Evolutionary conservation across 2,888 invertebrate species (phyloP).

Genomic region (Dorcus hopei): DNA sequence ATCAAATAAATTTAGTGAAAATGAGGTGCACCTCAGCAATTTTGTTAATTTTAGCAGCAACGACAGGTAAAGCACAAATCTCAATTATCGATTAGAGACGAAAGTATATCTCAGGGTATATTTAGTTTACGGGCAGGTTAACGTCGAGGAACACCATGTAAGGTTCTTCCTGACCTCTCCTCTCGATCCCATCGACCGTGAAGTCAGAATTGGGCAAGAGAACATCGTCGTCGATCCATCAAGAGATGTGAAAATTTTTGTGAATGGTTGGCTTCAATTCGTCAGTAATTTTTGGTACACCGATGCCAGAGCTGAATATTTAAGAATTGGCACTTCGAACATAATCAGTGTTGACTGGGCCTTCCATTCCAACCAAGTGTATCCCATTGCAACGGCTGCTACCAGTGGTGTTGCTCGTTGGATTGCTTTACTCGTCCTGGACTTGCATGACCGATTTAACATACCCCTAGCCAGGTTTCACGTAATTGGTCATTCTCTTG

Average conservation of each 20-base stretch:
- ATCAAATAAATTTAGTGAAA: too few species aligned
- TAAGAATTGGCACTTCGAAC: conserved; percentile 6
- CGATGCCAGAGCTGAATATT: conserved; percentile 6
- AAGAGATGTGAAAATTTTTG: conserved; percentile 10
- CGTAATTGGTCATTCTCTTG: conserved; percentile 15
- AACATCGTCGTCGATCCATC: neutral
- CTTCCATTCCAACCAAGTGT: conserved; percentile 3
- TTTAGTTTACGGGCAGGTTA: too few species aligned
- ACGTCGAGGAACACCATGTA: too few species aligned
- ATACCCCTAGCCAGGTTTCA: conserved; percentile 9
- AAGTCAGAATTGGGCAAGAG: too few species aligned
- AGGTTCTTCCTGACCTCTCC: too few species aligned
- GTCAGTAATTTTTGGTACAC: conserved; percentile 3
- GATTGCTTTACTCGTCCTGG: conserved; percentile 5
- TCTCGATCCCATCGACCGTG: too few species aligned
- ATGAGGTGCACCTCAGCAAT: too few species aligned
- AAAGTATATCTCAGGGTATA: too few species aligned
- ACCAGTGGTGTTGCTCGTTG: conserved; percentile 3
- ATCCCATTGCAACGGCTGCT: neutral
- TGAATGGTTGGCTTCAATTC: conserved; percentile 7
- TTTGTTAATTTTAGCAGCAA: too few species aligned
- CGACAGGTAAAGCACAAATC: too few species aligned
- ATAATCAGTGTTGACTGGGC: conserved; percentile 15
- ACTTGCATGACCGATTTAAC: conserved; percentile 5
- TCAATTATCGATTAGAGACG: too few species aligned